Evolutionary conservation across 2,113 vertebrate species (phyloP).

Genomic region (Chionomys nivalis): DNA sequence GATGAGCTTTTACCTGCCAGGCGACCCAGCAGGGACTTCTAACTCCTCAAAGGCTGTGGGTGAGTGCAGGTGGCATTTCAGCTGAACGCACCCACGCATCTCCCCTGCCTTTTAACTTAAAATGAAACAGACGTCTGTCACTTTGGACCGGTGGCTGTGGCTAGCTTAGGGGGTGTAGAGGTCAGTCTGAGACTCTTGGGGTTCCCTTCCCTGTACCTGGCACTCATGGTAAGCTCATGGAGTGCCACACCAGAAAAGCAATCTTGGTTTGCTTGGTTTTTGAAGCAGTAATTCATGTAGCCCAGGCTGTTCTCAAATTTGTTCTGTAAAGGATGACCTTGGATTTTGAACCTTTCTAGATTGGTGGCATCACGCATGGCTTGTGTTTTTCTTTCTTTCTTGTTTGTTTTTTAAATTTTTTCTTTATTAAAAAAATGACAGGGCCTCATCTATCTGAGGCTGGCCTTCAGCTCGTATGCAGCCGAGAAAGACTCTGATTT

Average conservation of each 20-base stretch:
- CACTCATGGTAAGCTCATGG: not conserved
- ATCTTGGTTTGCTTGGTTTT: not conserved
- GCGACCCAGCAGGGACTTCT: constrained; percentile 38
- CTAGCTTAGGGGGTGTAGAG: not conserved
- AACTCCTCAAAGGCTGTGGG: not conserved
- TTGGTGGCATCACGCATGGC: not conserved
- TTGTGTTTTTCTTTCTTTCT: not conserved
- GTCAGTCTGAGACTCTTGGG: not conserved
- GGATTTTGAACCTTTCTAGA: not conserved
- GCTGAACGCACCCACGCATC: not conserved
- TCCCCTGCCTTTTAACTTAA: constrained; percentile 6
- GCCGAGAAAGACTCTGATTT: not conserved
- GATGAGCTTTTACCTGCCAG: constrained; percentile 53
- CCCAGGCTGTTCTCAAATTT: not conserved
- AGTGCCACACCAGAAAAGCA: not conserved
- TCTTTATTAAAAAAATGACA: not conserved
- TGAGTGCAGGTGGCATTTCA: constrained; percentile 14
- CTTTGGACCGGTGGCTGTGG: not conserved
- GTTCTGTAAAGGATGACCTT: not conserved
- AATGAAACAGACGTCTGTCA: not conserved
- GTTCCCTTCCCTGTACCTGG: not conserved
- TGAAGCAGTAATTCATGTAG: not conserved
- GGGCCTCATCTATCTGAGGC: not conserved
- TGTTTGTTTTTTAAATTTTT: not conserved
- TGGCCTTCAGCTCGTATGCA: not conserved